Evolutionary conservation across 2,113 vertebrate genomes (phyloP), one percentile per base, ranked within the genome.

Genomic region (Clarias magur): DNA sequence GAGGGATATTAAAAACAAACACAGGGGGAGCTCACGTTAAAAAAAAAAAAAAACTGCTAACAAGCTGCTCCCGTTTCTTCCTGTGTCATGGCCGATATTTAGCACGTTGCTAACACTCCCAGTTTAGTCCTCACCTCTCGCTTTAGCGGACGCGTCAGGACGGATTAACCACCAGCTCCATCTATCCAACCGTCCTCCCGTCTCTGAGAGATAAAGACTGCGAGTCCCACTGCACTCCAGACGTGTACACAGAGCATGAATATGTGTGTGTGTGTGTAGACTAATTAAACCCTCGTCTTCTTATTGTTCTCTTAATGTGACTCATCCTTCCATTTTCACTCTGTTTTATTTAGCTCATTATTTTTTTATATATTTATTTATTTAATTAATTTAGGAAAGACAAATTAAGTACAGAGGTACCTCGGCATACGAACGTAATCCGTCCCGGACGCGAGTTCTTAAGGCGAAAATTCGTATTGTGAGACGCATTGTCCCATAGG

Each of bases 281-380:
- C 93, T 92, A 93, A 95, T 94, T 94, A 94, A 93, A 92, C 92
- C 83, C 91, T 91, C 87, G 92, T 89, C 92, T 92, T 93, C 90
- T 93, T 92, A 93, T 78, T 89, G 91, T 25, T 23, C 17, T 23
- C 63, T 21, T 60, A 34, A 21, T 42, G 11, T 11, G 19, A 73
- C 17, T 72, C 67, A 34, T 70, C 27, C 4, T 25, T 23, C 38
- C 34, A 73, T 12, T 42, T 72, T 23, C 42, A n/a, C 25, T 5
- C 12, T 8, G 4, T 17, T 34, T 34, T 30, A 30, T 68, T 30
- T 1, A 15, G 17, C 1, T 72, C 7, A 38, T 72, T 72, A 21
- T 70, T 38, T 8, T 8, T 16, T 70, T 65, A 2, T 65, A 17
- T 34, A 5, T 48, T 75, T 48, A 13, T 48, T 21, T 48, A 6